phyloP scores from a whole-genome alignment of 2,113 vertebrate genomes.

The Andinoacara biseriatus region DNA sequence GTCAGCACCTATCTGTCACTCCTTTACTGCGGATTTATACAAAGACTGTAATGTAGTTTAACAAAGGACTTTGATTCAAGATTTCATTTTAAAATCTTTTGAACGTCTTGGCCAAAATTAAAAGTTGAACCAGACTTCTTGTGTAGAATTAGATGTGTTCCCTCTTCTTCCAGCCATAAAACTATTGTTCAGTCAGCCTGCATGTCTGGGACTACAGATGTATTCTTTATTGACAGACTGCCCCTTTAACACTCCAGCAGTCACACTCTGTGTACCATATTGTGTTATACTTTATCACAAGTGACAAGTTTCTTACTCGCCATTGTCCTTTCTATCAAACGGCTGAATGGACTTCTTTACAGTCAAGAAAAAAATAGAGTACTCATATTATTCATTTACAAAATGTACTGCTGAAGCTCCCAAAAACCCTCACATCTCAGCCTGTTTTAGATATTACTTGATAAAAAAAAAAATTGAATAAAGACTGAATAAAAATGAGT shows the following conservation, averaged over 20 bases:
- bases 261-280: background rate
- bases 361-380: background rate
- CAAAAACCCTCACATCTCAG: background rate
- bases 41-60: background rate
- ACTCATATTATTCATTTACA: background rate
- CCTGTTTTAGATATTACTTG: background rate
- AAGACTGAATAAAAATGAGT: too few species aligned
- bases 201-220: background rate
- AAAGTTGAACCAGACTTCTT: background rate
- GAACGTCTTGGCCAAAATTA: background rate
- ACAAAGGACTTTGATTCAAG: background rate
- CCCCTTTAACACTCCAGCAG: background rate
- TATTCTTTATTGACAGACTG: background rate
- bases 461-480: background rate
- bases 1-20: background rate
- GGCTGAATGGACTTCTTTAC: background rate
- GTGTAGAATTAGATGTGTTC: background rate
- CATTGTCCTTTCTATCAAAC: background rate
- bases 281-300: background rate
- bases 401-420: background rate
- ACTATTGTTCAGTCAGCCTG: background rate
- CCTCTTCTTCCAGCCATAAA: background rate
- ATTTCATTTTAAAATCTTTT: background rate
- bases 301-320: background rate
- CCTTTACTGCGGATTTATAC: too few species aligned